phyloP scores from a whole-genome alignment of 53 echinoderm and acorn worm species.

The Crossaster papposus region DNA sequence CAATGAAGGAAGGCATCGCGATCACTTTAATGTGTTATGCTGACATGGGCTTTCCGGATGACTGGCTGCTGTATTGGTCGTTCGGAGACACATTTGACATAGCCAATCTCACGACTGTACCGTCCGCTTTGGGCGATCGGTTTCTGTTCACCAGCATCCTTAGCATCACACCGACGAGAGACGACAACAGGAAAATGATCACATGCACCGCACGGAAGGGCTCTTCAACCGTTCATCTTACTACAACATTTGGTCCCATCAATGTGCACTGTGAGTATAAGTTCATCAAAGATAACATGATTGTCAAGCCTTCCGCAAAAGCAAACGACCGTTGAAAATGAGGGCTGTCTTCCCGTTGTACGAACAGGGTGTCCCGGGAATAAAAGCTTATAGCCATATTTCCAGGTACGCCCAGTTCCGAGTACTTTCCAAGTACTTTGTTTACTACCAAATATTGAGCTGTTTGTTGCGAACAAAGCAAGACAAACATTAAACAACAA shows the following conservation, averaged over 20 bases:
- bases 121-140: not conserved
- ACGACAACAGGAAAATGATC: constrained; percentile 6
- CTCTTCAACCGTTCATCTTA: not conserved
- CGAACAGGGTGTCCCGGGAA: no score
- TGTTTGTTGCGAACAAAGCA: no score
- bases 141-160: not conserved
- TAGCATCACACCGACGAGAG: not conserved
- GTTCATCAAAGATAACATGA: no score
- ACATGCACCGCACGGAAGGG: not conserved
- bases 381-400: no score
- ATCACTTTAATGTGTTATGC: not conserved
- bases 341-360: no score
- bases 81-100: not conserved
- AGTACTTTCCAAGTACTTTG: no score
- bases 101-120: not conserved
- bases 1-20: not conserved
- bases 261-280: not conserved
- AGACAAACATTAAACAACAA: no score
- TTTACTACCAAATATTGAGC: no score
- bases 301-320: no score
- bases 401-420: no score
- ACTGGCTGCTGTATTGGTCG: constrained; percentile 24
- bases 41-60: not conserved
- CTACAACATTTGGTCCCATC: not conserved
- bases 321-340: no score